phyloP scores from a whole-genome alignment of 2,797 vertebrate species.

The Neosilurus hyrtlii region DNA sequence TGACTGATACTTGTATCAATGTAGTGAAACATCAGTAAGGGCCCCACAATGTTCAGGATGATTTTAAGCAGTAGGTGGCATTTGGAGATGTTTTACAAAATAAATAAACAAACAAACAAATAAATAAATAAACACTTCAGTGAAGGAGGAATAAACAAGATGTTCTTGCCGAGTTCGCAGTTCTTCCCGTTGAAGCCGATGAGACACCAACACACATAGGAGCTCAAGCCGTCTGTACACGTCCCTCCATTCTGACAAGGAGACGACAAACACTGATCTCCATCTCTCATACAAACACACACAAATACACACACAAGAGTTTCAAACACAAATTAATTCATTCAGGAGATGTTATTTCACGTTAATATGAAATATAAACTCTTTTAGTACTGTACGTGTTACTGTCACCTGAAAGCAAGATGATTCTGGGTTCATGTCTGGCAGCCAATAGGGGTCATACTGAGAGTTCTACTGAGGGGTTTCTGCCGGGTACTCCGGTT shows the following conservation, averaged over 20 bases:
- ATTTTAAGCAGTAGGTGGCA: too few relatives aligned
- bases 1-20: too few relatives aligned
- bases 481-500: too few relatives aligned
- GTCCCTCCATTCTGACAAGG: slow-evolving; percentile 84
- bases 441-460: too few relatives aligned
- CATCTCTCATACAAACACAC: slow-evolving; percentile 71
- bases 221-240: slow-evolving; percentile 80
- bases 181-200: slow-evolving; percentile 82
- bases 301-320: not conserved
- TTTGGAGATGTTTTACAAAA: too few relatives aligned
- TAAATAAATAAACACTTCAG: not conserved
- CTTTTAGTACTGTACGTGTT: not conserved
- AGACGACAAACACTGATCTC: slow-evolving; percentile 83
- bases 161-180: slow-evolving; percentile 86
- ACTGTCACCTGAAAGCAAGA: too few relatives aligned
- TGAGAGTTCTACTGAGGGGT: too few relatives aligned
- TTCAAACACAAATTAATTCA: too few relatives aligned
- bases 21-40: too few relatives aligned
- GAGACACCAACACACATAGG: slow-evolving; percentile 85
- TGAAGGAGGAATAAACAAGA: not conserved
- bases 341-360: not conserved
- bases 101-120: too few relatives aligned
- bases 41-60: too few relatives aligned
- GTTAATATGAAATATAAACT: not conserved
- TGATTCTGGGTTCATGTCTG: too few relatives aligned